A percentile compares a stretch with the other conserved stretches of the same genome.
These are phyloP conservation scores for Tenthredo mesomela DNA, from an alignment of 2,888 invertebrate species.

Conservation along the genomic window DNA sequence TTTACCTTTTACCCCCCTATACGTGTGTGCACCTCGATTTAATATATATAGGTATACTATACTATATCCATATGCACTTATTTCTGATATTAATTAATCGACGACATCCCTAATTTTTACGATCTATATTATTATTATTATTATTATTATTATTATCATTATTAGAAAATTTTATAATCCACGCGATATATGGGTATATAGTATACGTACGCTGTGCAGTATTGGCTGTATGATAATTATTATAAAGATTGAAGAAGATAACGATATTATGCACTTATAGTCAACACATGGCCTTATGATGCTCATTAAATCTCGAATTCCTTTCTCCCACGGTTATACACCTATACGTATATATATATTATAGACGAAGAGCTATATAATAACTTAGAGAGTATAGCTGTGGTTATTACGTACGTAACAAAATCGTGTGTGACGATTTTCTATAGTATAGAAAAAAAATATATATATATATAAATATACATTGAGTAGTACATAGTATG, in stretches of 20 bases:
- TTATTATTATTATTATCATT: not conserved
- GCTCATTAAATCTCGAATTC: not conserved
- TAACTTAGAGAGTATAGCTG: not conserved
- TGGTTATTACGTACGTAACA: not conserved
- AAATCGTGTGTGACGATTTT: not conserved
- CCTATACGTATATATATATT: not conserved
- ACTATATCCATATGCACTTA: not conserved
- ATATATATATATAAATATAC: not conserved
- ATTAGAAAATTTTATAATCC: not conserved
- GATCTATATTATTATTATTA: not conserved
- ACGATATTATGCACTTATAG: not conserved
- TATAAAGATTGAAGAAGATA: not conserved
- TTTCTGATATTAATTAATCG: not conserved
- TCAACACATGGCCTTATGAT: not conserved
- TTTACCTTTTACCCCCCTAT: not conserved
- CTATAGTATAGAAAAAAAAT: not conserved
- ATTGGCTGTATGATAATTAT: not conserved
- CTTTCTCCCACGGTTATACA: constrained; percentile 5
- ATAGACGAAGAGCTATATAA: not conserved
- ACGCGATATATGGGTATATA: too few species aligned
- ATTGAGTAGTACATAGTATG: not conserved
- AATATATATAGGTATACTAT: not conserved
- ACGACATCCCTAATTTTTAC: not conserved
- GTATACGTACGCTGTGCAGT: too few species aligned
- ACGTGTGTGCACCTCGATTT: not conserved